These are phyloP conservation scores for Sycophila texana DNA, from an alignment of 2,888 invertebrate species.

Conservation along the genomic window DNA sequence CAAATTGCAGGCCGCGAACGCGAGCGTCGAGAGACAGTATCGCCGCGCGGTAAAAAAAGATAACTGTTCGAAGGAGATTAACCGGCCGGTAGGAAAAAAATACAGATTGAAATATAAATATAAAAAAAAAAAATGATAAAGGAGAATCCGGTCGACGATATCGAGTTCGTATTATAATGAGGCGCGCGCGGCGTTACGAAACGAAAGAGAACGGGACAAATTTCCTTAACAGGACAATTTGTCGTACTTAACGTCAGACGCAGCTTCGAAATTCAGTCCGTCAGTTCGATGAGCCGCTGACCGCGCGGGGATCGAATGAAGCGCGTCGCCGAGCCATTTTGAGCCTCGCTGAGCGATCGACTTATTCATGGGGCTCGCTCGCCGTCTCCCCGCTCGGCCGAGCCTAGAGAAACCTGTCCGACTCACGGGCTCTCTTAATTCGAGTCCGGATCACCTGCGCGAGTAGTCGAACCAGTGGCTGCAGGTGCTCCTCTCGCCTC, in stretches of 20 bases:
- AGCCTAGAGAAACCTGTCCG: slow-evolving; percentile 49
- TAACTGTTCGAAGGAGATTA: too few species aligned
- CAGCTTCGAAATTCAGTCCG: slow-evolving; percentile 21
- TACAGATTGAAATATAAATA: too few species aligned
- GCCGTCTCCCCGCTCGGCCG: not conserved
- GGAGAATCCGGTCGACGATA: too few species aligned
- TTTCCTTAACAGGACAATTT: slow-evolving; percentile 32
- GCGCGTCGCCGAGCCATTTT: not conserved
- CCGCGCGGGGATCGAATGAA: not conserved
- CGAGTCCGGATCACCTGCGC: slow-evolving; percentile 38
- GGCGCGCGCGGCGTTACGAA: not conserved
- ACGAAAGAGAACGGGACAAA: slow-evolving; percentile 20
- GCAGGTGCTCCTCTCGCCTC: slow-evolving; percentile 24
- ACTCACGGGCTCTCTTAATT: slow-evolving; percentile 29
- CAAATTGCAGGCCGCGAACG: too few species aligned
- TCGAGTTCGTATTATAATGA: too few species aligned
- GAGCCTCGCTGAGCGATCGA: slow-evolving; percentile 17
- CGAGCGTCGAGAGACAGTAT: too few species aligned
- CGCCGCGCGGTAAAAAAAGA: too few species aligned
- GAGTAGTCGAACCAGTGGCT: slow-evolving; percentile 34
- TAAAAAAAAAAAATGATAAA: too few species aligned
- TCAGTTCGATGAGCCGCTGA: not conserved
- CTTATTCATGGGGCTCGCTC: slow-evolving; percentile 25
- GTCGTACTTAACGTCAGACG: slow-evolving; percentile 21
- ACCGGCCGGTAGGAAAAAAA: too few species aligned